These are phyloP conservation scores for Allophyes oxyacanthae DNA, from an alignment of 2,888 invertebrate species.

Conservation along the genomic window DNA sequence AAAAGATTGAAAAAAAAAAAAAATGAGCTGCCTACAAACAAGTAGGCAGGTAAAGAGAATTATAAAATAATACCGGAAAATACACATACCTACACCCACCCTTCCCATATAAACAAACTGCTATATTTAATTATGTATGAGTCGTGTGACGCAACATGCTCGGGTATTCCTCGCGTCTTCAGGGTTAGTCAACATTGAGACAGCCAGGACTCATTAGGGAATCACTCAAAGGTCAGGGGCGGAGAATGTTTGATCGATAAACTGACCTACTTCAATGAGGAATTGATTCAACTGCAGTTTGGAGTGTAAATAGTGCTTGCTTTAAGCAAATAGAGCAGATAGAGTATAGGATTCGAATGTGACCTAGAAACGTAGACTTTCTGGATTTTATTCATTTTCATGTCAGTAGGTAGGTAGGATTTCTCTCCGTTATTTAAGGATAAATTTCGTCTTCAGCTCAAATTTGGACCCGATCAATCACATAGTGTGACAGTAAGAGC, in stretches of 20 bases:
- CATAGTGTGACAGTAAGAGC: too few relatives aligned
- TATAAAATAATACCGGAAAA: too few relatives aligned
- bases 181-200: constrained; percentile 31
- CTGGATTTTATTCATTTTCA: too few relatives aligned
- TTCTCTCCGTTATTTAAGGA: too few relatives aligned
- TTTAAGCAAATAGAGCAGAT: constrained; percentile 4
- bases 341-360: too few relatives aligned
- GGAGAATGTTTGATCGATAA: constrained; percentile 42
- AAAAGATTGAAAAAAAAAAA: too few relatives aligned
- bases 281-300: constrained; percentile 21
- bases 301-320: constrained; percentile 26
- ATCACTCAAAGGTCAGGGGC: constrained; percentile 46
- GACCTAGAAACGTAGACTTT: too few relatives aligned
- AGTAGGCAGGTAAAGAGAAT: too few relatives aligned
- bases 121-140: constrained; percentile 22
- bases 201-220: constrained; percentile 42
- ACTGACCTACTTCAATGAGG: constrained; percentile 38
- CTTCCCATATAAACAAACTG: neutral
- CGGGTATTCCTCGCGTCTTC: constrained; percentile 17
- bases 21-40: too few relatives aligned
- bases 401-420: too few relatives aligned
- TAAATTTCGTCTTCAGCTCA: too few relatives aligned
- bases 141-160: constrained; percentile 14
- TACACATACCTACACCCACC: neutral
- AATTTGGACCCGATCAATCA: too few relatives aligned